A percentile compares a stretch with the other conserved stretches of the same genome.
Conservation (phyloP, 92 coral and sea anemone species). For the Epizoanthus rinbou region DNA sequence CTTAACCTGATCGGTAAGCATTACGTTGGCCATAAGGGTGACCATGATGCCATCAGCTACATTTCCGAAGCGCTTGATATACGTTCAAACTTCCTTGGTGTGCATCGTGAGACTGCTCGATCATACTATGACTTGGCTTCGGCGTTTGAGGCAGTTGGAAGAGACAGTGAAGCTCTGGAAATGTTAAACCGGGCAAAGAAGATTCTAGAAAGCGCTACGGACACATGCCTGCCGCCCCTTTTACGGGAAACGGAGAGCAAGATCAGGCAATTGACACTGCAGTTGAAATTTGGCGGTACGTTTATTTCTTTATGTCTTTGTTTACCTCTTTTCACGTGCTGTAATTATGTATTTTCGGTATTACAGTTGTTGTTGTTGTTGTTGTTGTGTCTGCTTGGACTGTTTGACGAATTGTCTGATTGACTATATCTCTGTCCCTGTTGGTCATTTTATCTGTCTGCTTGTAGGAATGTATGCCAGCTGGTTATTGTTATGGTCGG, state of each 20-base stretch:
- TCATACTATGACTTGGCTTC: slow-evolving; percentile 59
- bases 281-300: background rate
- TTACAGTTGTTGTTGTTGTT: no score
- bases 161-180: background rate
- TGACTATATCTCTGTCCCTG: no score
- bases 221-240: background rate
- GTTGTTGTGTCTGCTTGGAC: no score
- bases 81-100: slow-evolving; percentile 49
- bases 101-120: slow-evolving; percentile 59
- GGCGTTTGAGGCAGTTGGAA: slow-evolving; percentile 6
- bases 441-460: no score
- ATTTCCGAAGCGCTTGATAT: slow-evolving; percentile 52
- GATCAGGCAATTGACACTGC: background rate
- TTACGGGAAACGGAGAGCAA: background rate
- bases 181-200: background rate
- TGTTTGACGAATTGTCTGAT: no score
- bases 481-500: no score
- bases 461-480: no score
- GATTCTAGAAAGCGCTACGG: slow-evolving; percentile 4
- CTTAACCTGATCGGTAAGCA: slow-evolving; percentile 58
- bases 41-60: slow-evolving; percentile 27
- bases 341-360: no score
- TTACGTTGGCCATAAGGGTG: slow-evolving; percentile 34
- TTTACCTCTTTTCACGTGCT: no score
- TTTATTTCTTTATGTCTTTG: no score